Evolutionary conservation across 2,797 vertebrate species (phyloP).

Genomic region (Enteromius treurensis): DNA sequence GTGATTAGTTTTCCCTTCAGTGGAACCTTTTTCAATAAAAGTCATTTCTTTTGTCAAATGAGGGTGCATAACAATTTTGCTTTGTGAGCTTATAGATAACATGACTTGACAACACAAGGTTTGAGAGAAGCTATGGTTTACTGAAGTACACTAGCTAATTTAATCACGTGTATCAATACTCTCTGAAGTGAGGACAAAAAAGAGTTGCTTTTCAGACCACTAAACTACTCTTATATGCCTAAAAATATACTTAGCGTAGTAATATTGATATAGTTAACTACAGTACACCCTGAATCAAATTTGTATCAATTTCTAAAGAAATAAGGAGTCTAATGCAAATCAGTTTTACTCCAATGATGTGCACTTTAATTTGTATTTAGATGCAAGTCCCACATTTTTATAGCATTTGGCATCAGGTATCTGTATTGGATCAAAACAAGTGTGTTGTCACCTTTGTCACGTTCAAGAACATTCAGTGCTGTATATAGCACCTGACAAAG

Average conservation of each 20-base stretch:
- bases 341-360: background rate
- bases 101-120: too few species aligned
- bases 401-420: background rate
- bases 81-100: background rate
- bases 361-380: background rate
- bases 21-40: background rate
- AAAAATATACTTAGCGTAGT: background rate
- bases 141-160: background rate
- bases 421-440: background rate
- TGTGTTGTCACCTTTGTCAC: conserved; percentile 23
- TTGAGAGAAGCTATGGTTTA: background rate
- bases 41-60: background rate
- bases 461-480: conserved; percentile 8
- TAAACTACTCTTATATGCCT: background rate
- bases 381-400: background rate
- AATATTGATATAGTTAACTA: background rate
- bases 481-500: conserved; percentile 28
- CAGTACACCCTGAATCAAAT: background rate
- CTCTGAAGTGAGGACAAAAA: background rate
- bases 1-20: background rate
- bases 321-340: background rate
- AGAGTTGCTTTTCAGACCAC: background rate
- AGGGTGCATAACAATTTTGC: background rate
- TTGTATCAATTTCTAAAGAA: background rate
- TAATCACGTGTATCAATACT: background rate